Base-by-base conservation (phyloP, 2,888 invertebrate species). In the Pristionchus exspectatus region DNA sequence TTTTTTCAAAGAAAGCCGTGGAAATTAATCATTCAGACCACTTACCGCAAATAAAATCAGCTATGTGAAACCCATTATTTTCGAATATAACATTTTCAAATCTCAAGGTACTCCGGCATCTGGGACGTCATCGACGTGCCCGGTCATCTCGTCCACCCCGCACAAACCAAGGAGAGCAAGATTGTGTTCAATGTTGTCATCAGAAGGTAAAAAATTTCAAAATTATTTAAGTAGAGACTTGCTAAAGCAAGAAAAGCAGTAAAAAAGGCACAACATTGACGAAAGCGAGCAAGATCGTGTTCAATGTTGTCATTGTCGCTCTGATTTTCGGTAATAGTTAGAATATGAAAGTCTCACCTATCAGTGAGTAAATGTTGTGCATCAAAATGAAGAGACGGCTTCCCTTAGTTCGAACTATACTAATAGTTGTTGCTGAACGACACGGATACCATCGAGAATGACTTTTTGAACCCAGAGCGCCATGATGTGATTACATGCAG, bases 41-140 rank as follows among this genome's bases (percentile, higher is more conserved):
- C 18, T 56, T 4, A 0, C 9, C 4, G 21, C 16, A 56, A 56
- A 56, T 56, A 21, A 56, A 21, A 56, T 56, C 1, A 21, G 56
- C 56, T 2, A 12, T 56, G 56, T 56, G 56, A 56, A 56, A 56
- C 56, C 18, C 18, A 56, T 4, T 18, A 21, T 21, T 21, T 21
- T 2, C 56, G 16, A 21, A 69, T 3, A 38, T 38, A 74, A 30
- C 12, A 18, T 1, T 74, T 38, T 38, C 38, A 2, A 50, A 50
- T 44, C 44, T 50, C 7, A 10, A 50, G 44, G 44, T 50, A 50
- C 44, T 98, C 98, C 86, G 98, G 98, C 90, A 98, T 98, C 21
- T 98, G 98, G 98, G 98, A 98, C 95, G 98, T 98, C 91, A 98
- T 98, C 93, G 98, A 98, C 96, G 96, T 95, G 54, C 96, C 95